Base-by-base conservation (phyloP, 2,888 invertebrate genomes). In the Troglohyphantes excavatus region DNA sequence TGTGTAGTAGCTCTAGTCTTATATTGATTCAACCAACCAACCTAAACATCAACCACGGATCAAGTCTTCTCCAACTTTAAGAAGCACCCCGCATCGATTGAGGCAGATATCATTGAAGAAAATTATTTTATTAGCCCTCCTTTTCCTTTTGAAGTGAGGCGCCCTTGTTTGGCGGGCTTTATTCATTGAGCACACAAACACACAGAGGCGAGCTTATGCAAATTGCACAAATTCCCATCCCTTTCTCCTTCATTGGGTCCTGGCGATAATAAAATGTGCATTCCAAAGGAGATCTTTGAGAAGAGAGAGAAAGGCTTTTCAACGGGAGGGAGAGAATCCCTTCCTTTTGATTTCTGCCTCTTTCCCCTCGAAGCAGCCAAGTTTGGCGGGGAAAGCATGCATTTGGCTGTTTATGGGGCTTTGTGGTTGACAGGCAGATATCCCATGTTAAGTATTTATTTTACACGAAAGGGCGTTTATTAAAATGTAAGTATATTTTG, bases 241-340 rank as follows among this genome's bases (percentile, higher is more conserved):
- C 88, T 89, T 89, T 89, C 88, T 76, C 88, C 88, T 82, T 83
- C 88, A 89, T 89, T 89, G 53, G 53, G 53, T 53, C 17, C n/a
- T 53, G 81, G 75, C 61, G 88, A 89, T 89, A 82, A 89, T 89
- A 89, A 89, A 89, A 89, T 89, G 88, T 89, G 82, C 88, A 89
- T 89, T 89, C 88, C 81, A 82, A 82, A 53, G 17, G 53, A 13
- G 17, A 53, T 0, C 17, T 53, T 39, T 39, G 39, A 11, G 39
- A 17, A 17, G 53, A 53, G 53, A 53, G n/a, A 53, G 53, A 33
- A 81, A 39, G 73, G 88, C 88, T 89, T 88, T 88, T 88, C 88
- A 88, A n/a, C n/a, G n/a, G n/a, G n/a, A n/a, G n/a, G n/a, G n/a
- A n/a, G n/a, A n/a, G n/a, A n/a, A 59, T 81, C 72, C 53, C 75